Percentiles rank a stretch among this genome's conserved stretches.
Conservation (phyloP, 2,113 vertebrate species). For the Sylvia atricapilla region DNA sequence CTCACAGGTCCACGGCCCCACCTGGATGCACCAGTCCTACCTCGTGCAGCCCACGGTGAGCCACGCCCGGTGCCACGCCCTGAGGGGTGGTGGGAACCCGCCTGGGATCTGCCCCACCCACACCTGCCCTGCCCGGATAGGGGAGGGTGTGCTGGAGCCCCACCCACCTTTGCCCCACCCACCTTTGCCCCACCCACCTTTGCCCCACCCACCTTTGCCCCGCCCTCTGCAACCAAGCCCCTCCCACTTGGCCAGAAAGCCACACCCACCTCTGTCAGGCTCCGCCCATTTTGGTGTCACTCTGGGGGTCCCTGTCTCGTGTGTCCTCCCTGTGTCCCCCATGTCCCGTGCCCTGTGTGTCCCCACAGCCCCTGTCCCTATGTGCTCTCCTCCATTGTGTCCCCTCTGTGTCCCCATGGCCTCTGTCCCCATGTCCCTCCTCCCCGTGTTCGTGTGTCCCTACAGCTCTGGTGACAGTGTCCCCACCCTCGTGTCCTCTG, state of each 20-base stretch:
- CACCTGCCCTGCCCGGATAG: neutral
- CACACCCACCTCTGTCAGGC: neutral
- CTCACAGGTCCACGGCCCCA: slow-evolving; percentile 82
- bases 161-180: neutral
- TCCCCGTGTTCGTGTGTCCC: neutral
- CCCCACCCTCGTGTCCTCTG: too few species aligned
- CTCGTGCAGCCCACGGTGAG: slow-evolving; percentile 92
- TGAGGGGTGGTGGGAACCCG: neutral
- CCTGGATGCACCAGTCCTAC: slow-evolving; percentile 92
- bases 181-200: neutral
- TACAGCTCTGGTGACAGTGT: too few species aligned
- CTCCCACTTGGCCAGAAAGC: neutral
- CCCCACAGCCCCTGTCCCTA: too few species aligned
- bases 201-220: neutral
- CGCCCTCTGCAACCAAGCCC: neutral
- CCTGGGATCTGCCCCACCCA: neutral
- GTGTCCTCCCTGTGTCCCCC: neutral
- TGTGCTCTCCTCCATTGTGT: neutral
- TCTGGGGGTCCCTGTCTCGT: neutral
- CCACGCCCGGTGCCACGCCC: neutral
- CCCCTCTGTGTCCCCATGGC: neutral
- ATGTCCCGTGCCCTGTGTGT: neutral
- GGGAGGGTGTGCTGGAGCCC: neutral
- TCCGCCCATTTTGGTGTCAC: neutral
- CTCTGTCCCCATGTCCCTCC: too few species aligned